Evolutionary conservation across 2,888 invertebrate genomes (phyloP).

Genomic region (Diaprepes abbreviatus): DNA sequence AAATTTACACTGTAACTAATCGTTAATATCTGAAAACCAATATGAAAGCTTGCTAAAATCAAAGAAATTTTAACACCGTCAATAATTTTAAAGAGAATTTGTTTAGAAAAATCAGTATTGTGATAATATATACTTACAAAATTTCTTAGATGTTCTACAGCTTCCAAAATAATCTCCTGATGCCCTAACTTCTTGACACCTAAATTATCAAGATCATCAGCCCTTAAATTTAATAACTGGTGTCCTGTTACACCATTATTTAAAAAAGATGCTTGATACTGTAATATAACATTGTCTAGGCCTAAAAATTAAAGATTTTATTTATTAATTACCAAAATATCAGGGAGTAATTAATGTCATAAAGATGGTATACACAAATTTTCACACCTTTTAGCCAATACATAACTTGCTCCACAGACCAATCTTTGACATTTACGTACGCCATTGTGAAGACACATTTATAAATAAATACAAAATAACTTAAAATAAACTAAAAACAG

Average conservation of each 20-base stretch:
- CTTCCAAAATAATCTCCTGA: conserved; percentile 93
- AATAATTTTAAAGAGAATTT: no score
- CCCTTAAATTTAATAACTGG: conserved; percentile 85
- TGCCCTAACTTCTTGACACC: conserved; percentile 91
- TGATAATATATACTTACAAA: conserved; percentile 81
- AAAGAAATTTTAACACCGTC: no score
- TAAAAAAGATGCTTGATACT: conserved; percentile 85
- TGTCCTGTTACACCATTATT: conserved; percentile 87
- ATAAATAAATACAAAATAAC: conserved; percentile 3
- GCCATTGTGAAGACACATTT: conserved; percentile 71
- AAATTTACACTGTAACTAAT: no score
- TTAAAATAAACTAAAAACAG: neutral
- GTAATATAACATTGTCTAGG: conserved; percentile 82
- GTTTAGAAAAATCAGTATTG: no score
- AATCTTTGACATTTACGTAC: conserved; percentile 88
- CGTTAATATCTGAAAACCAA: no score
- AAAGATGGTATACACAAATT: no score
- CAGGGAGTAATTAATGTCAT: neutral
- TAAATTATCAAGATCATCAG: conserved; percentile 89
- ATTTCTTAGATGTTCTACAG: conserved; percentile 89
- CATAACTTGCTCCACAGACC: conserved; percentile 91
- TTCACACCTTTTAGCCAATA: conserved; percentile 89
- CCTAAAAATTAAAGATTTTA: conserved; percentile 70
- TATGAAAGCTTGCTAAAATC: no score
- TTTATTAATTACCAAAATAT: neutral